phyloP scores from a whole-genome alignment of 1,140 invertebrate genomes.

The Gryllus bimaculatus region DNA sequence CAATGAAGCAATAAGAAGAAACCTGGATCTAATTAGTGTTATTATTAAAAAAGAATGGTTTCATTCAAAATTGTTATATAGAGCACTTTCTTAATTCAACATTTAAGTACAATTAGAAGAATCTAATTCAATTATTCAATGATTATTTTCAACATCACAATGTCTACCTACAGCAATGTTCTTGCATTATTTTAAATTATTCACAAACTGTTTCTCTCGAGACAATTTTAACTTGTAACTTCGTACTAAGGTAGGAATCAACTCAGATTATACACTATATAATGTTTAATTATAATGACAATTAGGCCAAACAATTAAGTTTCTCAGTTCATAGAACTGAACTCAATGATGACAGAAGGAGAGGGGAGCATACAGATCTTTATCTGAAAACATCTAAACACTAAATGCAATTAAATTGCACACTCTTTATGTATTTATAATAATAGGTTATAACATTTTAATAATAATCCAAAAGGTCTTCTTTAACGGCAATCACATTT shows the following conservation, averaged over 20 bases:
- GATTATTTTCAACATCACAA: slow-evolving; percentile 13
- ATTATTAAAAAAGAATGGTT: slow-evolving; percentile 21
- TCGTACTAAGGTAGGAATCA: slow-evolving; percentile 13
- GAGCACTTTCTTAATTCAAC: slow-evolving; percentile 16
- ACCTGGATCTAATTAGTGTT: slow-evolving; percentile 15
- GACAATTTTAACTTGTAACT: not conserved
- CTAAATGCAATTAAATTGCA: slow-evolving; percentile 19
- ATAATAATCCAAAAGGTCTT: slow-evolving; percentile 15
- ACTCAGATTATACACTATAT: slow-evolving; percentile 2
- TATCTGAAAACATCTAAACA: slow-evolving; percentile 21
- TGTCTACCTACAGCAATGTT: slow-evolving; percentile 13
- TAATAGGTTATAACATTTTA: slow-evolving; percentile 16
- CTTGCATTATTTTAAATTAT: not conserved
- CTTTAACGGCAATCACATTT: not conserved
- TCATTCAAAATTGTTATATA: slow-evolving; percentile 20
- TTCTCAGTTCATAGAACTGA: slow-evolving; percentile 21
- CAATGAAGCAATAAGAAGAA: slow-evolving; percentile 15
- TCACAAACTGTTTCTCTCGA: slow-evolving; percentile 14
- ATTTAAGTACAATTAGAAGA: slow-evolving; percentile 20
- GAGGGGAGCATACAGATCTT: slow-evolving; percentile 14
- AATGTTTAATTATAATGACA: slow-evolving; percentile 15
- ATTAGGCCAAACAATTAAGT: slow-evolving; percentile 22
- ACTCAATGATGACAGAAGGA: slow-evolving; percentile 16
- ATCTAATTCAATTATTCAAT: slow-evolving; percentile 13
- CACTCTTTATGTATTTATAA: slow-evolving; percentile 13